Base-by-base conservation (phyloP, 2,888 invertebrate genomes). In the Hypolimnas misippus region DNA sequence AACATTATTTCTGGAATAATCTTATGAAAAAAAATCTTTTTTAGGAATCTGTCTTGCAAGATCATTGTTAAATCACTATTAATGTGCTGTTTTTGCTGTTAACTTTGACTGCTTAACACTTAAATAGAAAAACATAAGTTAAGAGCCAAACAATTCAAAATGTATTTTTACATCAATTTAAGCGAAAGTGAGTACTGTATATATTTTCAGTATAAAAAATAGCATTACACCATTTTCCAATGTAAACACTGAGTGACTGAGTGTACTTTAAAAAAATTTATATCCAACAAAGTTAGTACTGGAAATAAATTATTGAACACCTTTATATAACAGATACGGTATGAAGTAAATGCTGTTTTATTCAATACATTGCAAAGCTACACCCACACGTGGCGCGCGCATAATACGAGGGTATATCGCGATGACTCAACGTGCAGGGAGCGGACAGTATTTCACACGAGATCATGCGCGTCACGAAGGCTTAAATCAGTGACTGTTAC, bases 401-500 rank as follows among this genome's bases (percentile, higher is more conserved):
- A 56, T 38, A 49, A 46, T 44, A 29, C 44, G 14, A 12, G 55
- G 14, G 25, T 6, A 58, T 65, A 67, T 66, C 65, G 63, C 63
- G 59, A 65, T 63, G 63, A 58, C 62, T 62, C 59, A 52, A 55
- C 49, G 25, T 38, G 6, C n/a, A 59, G 40, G 59, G 21, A 58
- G 57, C 54, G 42, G 56, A 57, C 56, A 63, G 64, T 58, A 62
- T 63, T 62, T 63, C 62, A 63, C 63, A 62, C 51, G 33, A 57
- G 52, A 54, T 60, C 63, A 50, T 40, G 51, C 44, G 60, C 62
- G 74, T 77, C 73, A 76, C 78, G 77, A 77, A 67, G 75, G 67
- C 70, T 74, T 79, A 81, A 77, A 81, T 81, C 77, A 79, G 74
- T 73, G 71, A 73, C 74, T 72, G 75, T 74, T 73, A 77, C 77